Conservation (phyloP, 35 echinoderm and acorn worm genomes). For the Antedon bifida region DNA sequence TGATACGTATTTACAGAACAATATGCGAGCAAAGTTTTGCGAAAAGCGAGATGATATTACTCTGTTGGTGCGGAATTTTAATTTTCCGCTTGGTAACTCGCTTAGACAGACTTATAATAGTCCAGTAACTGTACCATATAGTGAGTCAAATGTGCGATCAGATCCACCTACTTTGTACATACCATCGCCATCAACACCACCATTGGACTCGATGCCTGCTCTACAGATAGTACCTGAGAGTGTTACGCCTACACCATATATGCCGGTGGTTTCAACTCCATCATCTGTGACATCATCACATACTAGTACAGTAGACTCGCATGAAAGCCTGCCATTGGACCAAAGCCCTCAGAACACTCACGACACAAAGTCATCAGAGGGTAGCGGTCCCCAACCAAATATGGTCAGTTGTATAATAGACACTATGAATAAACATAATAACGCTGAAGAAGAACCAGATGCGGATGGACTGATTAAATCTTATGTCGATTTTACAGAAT, state of each 20-base stretch:
- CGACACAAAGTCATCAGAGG: background rate
- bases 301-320: constrained; percentile 17
- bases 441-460: constrained; percentile 37
- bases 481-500: constrained; percentile 76
- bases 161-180: background rate
- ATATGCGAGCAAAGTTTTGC: constrained; percentile 24
- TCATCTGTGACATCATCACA: background rate
- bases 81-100: constrained; percentile 41
- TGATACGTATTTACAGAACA: constrained; percentile 49
- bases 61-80: constrained; percentile 73
- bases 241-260: constrained; percentile 9
- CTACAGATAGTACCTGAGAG: background rate
- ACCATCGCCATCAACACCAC: background rate
- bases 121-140: constrained; percentile 6
- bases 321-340: background rate
- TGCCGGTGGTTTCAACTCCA: background rate
- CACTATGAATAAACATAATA: background rate
- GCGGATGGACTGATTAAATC: constrained; percentile 37
- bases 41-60: constrained; percentile 87
- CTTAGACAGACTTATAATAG: constrained; percentile 16
- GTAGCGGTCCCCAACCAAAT: background rate
- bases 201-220: background rate
- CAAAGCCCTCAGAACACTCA: constrained; percentile 4
- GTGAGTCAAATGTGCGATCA: constrained; percentile 4
- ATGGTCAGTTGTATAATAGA: background rate